phyloP scores from a whole-genome alignment of 2,113 vertebrate species.

The Hymenochirus boettgeri region DNA sequence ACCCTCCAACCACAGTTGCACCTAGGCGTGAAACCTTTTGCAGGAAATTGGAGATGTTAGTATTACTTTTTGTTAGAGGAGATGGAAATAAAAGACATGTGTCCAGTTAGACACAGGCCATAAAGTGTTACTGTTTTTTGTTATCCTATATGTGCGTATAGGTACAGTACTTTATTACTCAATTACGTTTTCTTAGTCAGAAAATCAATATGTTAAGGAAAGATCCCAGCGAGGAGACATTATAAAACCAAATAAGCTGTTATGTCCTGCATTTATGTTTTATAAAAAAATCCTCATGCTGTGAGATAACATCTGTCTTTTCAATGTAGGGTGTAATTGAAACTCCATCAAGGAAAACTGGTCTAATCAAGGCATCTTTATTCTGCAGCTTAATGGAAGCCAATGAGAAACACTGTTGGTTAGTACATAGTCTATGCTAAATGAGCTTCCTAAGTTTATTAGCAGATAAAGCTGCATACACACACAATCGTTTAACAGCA shows the following conservation, averaged over 20 bases:
- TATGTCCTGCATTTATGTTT: constrained; percentile 26
- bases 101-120: no score
- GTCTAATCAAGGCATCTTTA: constrained; percentile 36
- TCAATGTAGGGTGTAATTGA: constrained; percentile 24
- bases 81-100: no score
- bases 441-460: constrained; percentile 6
- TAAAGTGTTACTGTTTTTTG: no score
- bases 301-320: constrained; percentile 33
- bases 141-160: no score
- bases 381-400: constrained; percentile 12
- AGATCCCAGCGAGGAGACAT: constrained; percentile 11
- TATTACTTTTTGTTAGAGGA: no score
- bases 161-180: background rate
- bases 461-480: background rate
- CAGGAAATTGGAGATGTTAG: no score
- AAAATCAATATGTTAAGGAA: background rate
- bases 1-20: no score
- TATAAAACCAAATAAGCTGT: constrained; percentile 9
- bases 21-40: no score
- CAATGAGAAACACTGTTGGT: background rate
- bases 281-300: constrained; percentile 4
- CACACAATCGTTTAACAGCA: no score
- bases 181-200: background rate
- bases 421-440: constrained; percentile 7
- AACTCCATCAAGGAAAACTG: constrained; percentile 20